Evolutionary conservation across 1,140 invertebrate species (phyloP), one percentile per base, ranked within the genome.

Genomic region (Danaus melanippus): DNA sequence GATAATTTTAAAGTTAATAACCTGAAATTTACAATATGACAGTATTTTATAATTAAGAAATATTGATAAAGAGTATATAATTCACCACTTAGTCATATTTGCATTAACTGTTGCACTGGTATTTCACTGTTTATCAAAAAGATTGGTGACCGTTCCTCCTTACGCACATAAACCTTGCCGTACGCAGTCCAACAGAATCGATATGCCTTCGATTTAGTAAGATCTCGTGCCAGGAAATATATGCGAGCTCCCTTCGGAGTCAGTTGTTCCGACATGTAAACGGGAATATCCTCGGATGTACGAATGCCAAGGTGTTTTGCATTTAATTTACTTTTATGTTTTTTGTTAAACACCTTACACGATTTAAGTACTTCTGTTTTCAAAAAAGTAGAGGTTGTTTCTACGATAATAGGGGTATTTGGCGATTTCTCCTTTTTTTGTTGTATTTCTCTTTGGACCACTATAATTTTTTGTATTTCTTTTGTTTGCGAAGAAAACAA

Each of bases 301-400:
- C 39, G 40, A 21, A 62, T 53, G 21, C 60, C 55, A 10, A 62
- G 32, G 9, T 62, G 60, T n/a, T 57, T 44, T 9, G 55, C 54
- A 53, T 55, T 42, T 17, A 53, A 46, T 50, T 62, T 57, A 2
- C 12, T 49, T 47, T 57, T 56, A 42, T 62, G 46, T 48, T 53
- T 62, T 10, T 57, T 32, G 57, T 62, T 62, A 32, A 21, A 53
- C 10, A n/a, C 40, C 54, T 62, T 62, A 49, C 54, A 46, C 47
- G 43, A 32, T 45, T 50, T 57, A 0, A 57, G 17, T 45, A 58
- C 10, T 10, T 60, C 58, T 11, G 21, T 53, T 41, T 62, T 62
- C 8, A 54, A 8, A 9, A 46, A 42, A 11, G 47, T 43, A 3
- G 60, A 57, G 8, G 42, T 42, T 10, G 43, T 53, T 45, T 62